phyloP scores from a whole-genome alignment of 1,140 invertebrate genomes.

The Drosophila guanche region DNA sequence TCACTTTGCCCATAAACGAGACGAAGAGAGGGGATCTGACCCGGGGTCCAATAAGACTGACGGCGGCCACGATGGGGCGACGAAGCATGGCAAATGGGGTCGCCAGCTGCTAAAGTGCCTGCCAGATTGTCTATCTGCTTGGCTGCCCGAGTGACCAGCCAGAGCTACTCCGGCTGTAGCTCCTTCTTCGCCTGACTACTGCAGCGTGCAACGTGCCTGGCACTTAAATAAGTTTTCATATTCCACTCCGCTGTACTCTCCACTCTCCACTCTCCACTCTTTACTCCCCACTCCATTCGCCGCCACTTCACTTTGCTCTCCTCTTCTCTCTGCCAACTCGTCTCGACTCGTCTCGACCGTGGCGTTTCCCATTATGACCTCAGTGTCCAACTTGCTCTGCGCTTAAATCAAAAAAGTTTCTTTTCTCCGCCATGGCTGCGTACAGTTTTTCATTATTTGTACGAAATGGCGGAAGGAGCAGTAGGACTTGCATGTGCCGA shows the following conservation, averaged over 20 bases:
- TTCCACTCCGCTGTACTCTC: conserved; percentile 33
- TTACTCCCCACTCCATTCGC: not conserved
- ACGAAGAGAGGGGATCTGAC: not conserved
- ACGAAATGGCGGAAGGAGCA: conserved; percentile 47
- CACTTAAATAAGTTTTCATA: conserved; percentile 79
- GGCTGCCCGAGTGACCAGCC: conserved; percentile 37
- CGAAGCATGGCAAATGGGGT: conserved; percentile 67
- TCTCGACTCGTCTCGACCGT: conserved; percentile 32
- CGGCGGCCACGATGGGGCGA: conserved; percentile 34
- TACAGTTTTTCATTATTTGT: conserved; percentile 73
- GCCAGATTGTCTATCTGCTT: conserved; percentile 60
- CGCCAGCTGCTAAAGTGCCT: conserved; percentile 61
- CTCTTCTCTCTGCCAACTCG: conserved; percentile 12
- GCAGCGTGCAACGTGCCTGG: conserved; percentile 77
- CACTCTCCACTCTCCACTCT: not conserved
- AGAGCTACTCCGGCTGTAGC: conserved; percentile 9
- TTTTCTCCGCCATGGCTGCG: conserved; percentile 35
- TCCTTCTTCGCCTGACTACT: conserved; percentile 51
- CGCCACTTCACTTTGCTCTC: conserved; percentile 3
- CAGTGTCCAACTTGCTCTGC: conserved; percentile 49
- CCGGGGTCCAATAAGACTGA: too few relatives aligned
- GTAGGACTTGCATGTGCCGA: conserved; percentile 21
- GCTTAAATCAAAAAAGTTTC: conserved; percentile 71
- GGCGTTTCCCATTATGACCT: conserved; percentile 68
- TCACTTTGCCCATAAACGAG: conserved; percentile 73